Evolutionary conservation across 2,113 vertebrate genomes (phyloP), one percentile per base, ranked within the genome.

Genomic region (Oncorhynchus tshawytscha): DNA sequence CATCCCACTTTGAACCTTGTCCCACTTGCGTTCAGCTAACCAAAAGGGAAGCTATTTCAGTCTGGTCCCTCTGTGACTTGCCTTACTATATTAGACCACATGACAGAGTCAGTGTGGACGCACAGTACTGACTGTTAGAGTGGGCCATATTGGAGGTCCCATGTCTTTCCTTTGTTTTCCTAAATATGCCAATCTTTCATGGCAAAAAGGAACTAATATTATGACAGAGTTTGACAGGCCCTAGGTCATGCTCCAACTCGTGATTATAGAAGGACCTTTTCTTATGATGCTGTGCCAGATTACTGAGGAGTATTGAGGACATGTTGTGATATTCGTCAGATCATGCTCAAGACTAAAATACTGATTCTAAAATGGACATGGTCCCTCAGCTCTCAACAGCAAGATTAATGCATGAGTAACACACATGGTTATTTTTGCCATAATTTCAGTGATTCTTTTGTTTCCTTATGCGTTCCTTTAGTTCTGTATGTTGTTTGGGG

Each of bases 121-220:
- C n/a, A 62, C 7, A 62, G 15, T 62, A 62, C 57, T 27, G 59
- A 62, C 20, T 5, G 9, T 64, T 39, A 51, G 25, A 64, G 65
- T 59, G 60, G 5, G 11, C 67, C 66, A 75, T 67, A 71, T 70
- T 48, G 75, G 76, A 73, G 57, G 49, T 77, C 59, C 60, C 24
- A 45, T 45, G 34, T 29, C 70, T 66, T 69, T 74, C 59, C 16
- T 75, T 83, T 72, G 77, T 78, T 76, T 78, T 72, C 39, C 66
- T 74, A 76, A 82, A 84, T 65, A 78, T 76, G 77, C 18, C 78
- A 79, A 16, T 74, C 75, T 76, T 68, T 51, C 29, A 9, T 20
- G 71, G 29, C 69, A 25, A 73, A 13, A 80, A 72, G 39, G 54
- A 60, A 72, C 31, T 62, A 77, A 66, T 75, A 73, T 86, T 83